phyloP scores from a whole-genome alignment of 1,140 invertebrate genomes.

The Drosophila carrolli region DNA sequence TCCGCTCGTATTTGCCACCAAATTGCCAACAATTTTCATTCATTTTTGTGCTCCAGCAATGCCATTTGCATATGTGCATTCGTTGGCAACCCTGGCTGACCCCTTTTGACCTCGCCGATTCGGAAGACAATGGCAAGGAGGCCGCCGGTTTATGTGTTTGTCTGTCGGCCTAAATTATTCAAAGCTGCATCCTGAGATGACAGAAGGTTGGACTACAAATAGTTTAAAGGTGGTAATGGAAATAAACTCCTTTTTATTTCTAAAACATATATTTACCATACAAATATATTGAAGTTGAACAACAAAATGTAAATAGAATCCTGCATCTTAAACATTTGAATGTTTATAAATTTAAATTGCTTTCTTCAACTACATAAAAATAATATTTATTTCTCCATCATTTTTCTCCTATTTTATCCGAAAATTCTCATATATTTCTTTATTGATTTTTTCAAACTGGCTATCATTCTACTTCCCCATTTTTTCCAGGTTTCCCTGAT shows the following conservation, averaged over 20 bases:
- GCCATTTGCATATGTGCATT: conserved; percentile 67
- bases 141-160: conserved; percentile 56
- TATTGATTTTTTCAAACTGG: not conserved
- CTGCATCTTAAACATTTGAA: no score
- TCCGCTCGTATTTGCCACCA: conserved; percentile 70
- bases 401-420: not conserved
- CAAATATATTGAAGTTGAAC: no score
- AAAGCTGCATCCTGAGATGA: conserved; percentile 35
- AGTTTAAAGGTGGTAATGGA: not conserved
- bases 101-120: conserved; percentile 19
- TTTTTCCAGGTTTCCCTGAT: not conserved
- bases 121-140: conserved; percentile 53
- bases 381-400: no score
- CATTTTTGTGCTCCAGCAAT: conserved; percentile 65
- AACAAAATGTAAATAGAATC: no score
- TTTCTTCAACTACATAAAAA: no score
- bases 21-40: conserved; percentile 83
- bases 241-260: not conserved
- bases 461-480: not conserved
- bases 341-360: no score
- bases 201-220: not conserved
- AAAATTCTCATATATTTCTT: not conserved
- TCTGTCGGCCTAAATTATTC: conserved; percentile 66
- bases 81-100: conserved; percentile 40
- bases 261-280: no score